phyloP scores from a whole-genome alignment of 2,888 invertebrate species.

The Biston betularia region DNA sequence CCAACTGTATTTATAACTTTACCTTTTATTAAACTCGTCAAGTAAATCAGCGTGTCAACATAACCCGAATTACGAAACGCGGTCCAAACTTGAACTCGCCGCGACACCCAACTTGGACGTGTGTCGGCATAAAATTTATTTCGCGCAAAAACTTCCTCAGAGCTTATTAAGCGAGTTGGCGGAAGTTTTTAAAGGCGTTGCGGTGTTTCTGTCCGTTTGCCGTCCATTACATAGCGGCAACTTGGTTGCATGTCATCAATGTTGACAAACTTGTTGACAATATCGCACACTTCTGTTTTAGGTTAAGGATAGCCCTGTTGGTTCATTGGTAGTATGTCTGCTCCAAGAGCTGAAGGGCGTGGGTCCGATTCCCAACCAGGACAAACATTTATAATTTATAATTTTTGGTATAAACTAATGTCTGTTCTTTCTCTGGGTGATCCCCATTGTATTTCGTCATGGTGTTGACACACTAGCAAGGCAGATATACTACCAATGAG shows the following conservation, averaged over 20 bases:
- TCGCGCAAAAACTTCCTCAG: conserved; percentile 39
- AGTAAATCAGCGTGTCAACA: conserved; percentile 25
- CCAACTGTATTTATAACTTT: no score
- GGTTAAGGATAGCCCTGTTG: no score
- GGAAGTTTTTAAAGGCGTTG: conserved; percentile 43
- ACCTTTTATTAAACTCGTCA: conserved; percentile 22
- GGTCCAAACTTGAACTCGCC: conserved; percentile 18
- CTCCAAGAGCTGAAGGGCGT: no score
- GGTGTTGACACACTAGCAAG: no score
- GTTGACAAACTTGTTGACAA: neutral
- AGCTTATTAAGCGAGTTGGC: conserved; percentile 47
- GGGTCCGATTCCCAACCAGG: no score
- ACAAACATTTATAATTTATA: no score
- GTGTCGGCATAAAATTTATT: conserved; percentile 42
- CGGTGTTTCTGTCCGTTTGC: conserved; percentile 42
- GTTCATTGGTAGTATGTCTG: no score
- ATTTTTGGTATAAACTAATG: no score
- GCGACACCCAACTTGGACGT: conserved; percentile 30
- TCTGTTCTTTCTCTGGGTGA: no score
- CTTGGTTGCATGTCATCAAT: conserved; percentile 12
- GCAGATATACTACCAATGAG: no score
- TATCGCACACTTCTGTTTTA: no score
- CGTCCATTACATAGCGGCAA: conserved; percentile 45
- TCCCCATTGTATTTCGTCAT: no score
- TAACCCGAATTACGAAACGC: conserved; percentile 33